A percentile compares a stretch with the other conserved stretches of the same genome.
These are phyloP conservation scores for Eulacestoma nigropectus DNA, from an alignment of 2,113 vertebrate genomes.

Conservation along the genomic window DNA sequence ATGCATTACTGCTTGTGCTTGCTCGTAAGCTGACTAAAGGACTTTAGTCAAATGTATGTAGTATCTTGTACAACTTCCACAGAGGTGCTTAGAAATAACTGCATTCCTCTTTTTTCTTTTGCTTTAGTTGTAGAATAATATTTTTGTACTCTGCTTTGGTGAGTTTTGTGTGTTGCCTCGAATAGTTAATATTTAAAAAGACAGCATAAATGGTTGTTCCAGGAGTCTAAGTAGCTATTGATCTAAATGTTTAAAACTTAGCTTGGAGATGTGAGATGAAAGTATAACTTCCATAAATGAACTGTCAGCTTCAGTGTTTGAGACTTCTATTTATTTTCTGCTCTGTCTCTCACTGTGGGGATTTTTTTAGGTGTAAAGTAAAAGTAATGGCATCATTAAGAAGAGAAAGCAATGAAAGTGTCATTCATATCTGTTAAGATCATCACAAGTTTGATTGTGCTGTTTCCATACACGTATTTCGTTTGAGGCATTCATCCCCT, in stretches of 20 bases:
- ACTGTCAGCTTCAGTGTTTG: neutral
- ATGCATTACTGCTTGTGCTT: neutral
- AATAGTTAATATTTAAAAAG: neutral
- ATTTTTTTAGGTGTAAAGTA: neutral
- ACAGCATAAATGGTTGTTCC: neutral
- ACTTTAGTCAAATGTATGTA: neutral
- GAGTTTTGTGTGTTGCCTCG: neutral
- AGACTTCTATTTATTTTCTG: neutral
- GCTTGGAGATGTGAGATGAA: neutral
- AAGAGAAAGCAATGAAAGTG: neutral
- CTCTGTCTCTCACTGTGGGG: neutral
- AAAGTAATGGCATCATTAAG: neutral
- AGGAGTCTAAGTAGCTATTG: neutral
- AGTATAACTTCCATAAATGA: neutral
- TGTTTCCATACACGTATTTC: neutral
- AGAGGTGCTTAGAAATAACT: neutral
- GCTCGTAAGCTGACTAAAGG: neutral
- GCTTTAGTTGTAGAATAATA: neutral
- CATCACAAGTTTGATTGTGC: accelerated
- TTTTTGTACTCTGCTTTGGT: neutral
- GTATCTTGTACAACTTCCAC: neutral
- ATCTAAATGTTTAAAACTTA: neutral
- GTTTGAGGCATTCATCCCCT: neutral
- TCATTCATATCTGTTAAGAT: neutral
- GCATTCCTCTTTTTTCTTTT: neutral